Evolutionary conservation across 2,797 vertebrate genomes (phyloP).

Genomic region (Xenops minutus): DNA sequence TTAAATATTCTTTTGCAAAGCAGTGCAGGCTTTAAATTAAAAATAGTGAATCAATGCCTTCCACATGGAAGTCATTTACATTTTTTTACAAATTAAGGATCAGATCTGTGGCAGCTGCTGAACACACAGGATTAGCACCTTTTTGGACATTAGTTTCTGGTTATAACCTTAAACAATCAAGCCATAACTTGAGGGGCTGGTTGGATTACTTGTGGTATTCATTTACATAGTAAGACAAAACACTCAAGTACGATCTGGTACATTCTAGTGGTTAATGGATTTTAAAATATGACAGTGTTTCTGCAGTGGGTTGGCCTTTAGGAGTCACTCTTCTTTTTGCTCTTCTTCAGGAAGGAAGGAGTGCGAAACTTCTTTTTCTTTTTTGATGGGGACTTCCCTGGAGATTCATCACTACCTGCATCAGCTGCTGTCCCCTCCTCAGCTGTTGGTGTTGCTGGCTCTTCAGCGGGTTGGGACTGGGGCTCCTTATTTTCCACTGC

Average conservation of each 20-base stretch:
- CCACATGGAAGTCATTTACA: not conserved
- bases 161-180: conserved; percentile 66
- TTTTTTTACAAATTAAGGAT: not conserved
- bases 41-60: not conserved
- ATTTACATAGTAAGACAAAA: conserved; percentile 73
- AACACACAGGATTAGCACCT: conserved; percentile 72
- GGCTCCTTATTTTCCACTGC: conserved; percentile 79
- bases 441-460: conserved; percentile 57
- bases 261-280: conserved; percentile 87
- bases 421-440: conserved; percentile 74
- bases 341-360: conserved; percentile 98
- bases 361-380: conserved; percentile 99
- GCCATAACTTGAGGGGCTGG: conserved; percentile 50
- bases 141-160: conserved; percentile 59
- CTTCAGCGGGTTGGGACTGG: conserved; percentile 47
- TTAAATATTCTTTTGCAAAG: conserved; percentile 6
- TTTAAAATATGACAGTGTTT: conserved; percentile 68
- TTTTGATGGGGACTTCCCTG: conserved; percentile 97
- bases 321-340: conserved; percentile 95
- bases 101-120: conserved; percentile 45
- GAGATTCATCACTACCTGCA: conserved; percentile 91
- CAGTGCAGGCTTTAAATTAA: not conserved
- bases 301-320: conserved; percentile 77
- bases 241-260: conserved; percentile 80
- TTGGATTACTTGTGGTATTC: conserved; percentile 76